Evolutionary conservation across 2,888 invertebrate genomes (phyloP), one percentile per base, ranked within the genome.

Genomic region (Galeopsomyia nigrocyanea): DNA sequence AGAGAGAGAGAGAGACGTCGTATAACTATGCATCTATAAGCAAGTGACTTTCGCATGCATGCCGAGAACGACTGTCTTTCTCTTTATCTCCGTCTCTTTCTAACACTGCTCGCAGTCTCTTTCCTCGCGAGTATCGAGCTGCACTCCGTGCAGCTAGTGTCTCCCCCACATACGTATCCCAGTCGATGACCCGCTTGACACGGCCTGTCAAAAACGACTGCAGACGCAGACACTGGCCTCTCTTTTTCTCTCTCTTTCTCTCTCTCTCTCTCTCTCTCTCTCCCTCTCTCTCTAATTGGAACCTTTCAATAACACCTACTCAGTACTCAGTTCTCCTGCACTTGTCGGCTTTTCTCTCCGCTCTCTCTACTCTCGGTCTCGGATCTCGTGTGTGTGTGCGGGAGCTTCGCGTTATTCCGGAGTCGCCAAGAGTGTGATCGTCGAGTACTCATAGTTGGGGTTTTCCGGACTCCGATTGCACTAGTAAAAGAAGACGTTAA

Each of bases 171-270:
- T 39, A 39, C 39, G 7, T 39, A 39, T 57, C 74, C 49, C 74
- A 71, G 74, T 74, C 71, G 74, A 74, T 74, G 74, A 74, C 71
- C 71, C 55, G 56, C 53, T 66, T 70, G 69, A 70, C 68, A 73
- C 51, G 57, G 47, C 47, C 62, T 74, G 70, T 71, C 73, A 73
- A 73, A 73, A 61, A 73, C 61, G 47, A 39, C 47, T 0, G 56
- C 26, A 39, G 16, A 39, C 39, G 31, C 39, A 21, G 16, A 22
- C 50, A 17, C 13, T 56, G 17, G 0, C 17, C 55, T 55, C 55
- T n/a, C 55, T 55, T 55, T n/a, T n/a, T 17, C 55, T 13, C 55
- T 26, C 26, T 26, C 22, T 56, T 13, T 17, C 22, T 21, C n/a
- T n/a, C n/a, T 53, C n/a, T n/a, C 53, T 53, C 53, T 53, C 53